A percentile compares a stretch with the other conserved stretches of the same genome.
phyloP scores from a whole-genome alignment of 2,113 vertebrate genomes.

The Notechis scutatus region DNA sequence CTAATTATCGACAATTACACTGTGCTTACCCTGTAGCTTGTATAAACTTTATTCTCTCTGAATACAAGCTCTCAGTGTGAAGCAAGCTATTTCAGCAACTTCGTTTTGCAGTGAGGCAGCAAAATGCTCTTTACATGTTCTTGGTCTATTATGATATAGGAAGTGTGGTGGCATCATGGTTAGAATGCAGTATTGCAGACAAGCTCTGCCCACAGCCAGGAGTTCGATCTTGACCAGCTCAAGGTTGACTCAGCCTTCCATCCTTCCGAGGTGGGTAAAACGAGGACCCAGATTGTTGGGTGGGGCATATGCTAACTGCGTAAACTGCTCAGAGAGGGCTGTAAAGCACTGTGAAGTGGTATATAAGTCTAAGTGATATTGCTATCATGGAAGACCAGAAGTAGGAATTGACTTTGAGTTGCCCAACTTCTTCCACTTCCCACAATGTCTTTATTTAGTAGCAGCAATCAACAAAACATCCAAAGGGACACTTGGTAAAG shows the following conservation, averaged over 20 bases:
- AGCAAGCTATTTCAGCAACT: neutral
- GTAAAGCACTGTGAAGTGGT: too few relatives aligned
- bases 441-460: neutral
- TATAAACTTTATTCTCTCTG: slow-evolving; percentile 6
- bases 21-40: slow-evolving; percentile 27
- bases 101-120: neutral
- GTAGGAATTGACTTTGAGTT: neutral
- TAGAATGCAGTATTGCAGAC: neutral
- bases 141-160: neutral
- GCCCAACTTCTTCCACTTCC: neutral
- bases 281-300: too few relatives aligned
- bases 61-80: neutral
- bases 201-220: neutral
- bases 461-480: neutral
- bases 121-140: neutral
- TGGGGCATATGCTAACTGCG: too few relatives aligned
- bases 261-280: too few relatives aligned
- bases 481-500: neutral
- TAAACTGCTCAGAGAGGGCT: too few relatives aligned
- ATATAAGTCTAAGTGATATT: too few relatives aligned
- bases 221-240: neutral
- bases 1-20: slow-evolving; percentile 42
- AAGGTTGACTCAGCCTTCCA: too few relatives aligned
- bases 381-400: too few relatives aligned
- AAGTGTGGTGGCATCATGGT: neutral